Evolutionary conservation across 2,888 invertebrate species (phyloP).

Genomic region (Eumerus sabulonum): DNA sequence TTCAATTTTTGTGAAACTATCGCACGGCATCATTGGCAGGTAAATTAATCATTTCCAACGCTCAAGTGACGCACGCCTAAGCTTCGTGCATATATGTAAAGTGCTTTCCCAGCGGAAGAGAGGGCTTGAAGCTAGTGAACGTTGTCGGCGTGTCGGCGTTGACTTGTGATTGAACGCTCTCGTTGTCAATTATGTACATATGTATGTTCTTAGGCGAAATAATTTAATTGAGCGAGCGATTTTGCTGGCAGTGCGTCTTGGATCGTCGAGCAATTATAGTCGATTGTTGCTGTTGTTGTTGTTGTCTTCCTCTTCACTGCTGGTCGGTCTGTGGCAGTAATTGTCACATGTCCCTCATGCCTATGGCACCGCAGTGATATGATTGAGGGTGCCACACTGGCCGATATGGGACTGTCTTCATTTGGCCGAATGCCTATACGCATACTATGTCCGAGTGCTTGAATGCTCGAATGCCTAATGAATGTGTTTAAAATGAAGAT

Average conservation of each 20-base stretch:
- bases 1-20: slow-evolving; percentile 44
- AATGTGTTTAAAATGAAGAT: slow-evolving; percentile 39
- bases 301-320: too few species aligned
- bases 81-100: neutral
- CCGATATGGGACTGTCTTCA: slow-evolving; percentile 16
- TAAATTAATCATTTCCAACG: slow-evolving; percentile 64
- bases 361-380: slow-evolving; percentile 11
- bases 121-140: neutral
- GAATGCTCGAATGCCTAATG: slow-evolving; percentile 25
- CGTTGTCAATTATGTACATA: slow-evolving; percentile 57
- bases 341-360: slow-evolving; percentile 35
- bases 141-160: slow-evolving; percentile 13
- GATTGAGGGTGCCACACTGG: slow-evolving; percentile 44
- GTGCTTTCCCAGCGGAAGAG: too few species aligned
- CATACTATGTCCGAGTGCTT: too few species aligned
- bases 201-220: slow-evolving; percentile 52
- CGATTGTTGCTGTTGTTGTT: slow-evolving; percentile 3
- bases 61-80: slow-evolving; percentile 48
- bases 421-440: neutral
- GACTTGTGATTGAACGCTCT: slow-evolving; percentile 33
- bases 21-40: slow-evolving; percentile 60
- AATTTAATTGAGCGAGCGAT: slow-evolving; percentile 59
- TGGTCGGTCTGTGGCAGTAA: slow-evolving; percentile 51
- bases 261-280: slow-evolving; percentile 1
- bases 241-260: slow-evolving; percentile 20